Base-by-base conservation (phyloP, 1,140 invertebrate genomes). In the Drosophila lowei region DNA sequence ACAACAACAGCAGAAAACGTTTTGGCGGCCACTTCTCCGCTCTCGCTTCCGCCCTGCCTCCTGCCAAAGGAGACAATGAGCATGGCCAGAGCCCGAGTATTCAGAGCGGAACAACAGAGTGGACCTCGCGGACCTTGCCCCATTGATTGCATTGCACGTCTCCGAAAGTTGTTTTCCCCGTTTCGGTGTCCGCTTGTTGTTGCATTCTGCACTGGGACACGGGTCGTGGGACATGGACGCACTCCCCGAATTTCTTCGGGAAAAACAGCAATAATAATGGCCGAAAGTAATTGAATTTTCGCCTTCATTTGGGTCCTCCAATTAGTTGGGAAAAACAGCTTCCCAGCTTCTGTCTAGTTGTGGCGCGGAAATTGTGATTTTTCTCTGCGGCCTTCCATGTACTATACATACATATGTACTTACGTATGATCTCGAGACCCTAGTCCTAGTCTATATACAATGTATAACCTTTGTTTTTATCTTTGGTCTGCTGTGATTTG, bases 281-380 rank as follows among this genome's bases (percentile, higher is more conserved):
- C 70, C 71, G 58, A 78, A 84, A 79, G 79, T 84, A 84, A 84
- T 84, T 84, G 80, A 84, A 70, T 84, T 84, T 79, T 72, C 72
- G 59, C 60, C 78, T 84, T 84, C 79, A 83, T 64, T 83, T 64
- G 74, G 62, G 64, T 73, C 61, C 61, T 71, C 58, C 71, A 84
- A 84, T 84, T 84, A 81, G 68, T 70, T 54, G 62, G 43, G 49
- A 44, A 52, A 4, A 11, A 60, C 18, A 60, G 38, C 61, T 25
- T 4, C 4, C 23, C 23, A 6, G 23, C 23, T 25, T 25, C 23
- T 25, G 4, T 6, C 43, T 34, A 30, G 49, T 38, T 38, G 34
- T 38, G 34, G 9, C 9, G 34, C 34, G 1, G 34, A 38, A 38
- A 38, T 13, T 38, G 34, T 34, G 3, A 9, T 38, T 38, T 2